These are phyloP conservation scores for Syngnathoides biaculeatus DNA, from an alignment of 2,113 vertebrate genomes.

Conservation along the genomic window DNA sequence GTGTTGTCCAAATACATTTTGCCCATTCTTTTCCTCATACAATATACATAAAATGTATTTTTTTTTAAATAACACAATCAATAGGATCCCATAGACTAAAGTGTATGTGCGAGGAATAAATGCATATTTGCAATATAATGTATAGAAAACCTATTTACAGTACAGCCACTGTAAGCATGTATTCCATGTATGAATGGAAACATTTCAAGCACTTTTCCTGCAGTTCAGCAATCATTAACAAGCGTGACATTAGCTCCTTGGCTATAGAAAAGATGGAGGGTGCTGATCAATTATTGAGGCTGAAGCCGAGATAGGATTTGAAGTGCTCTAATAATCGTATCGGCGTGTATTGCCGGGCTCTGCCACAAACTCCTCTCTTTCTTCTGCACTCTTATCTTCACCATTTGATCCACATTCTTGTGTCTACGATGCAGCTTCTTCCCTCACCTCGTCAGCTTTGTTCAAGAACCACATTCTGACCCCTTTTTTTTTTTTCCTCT, in stretches of 20 bases:
- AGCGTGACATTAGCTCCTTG: conserved; percentile 27
- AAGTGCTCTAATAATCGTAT: conserved; percentile 37
- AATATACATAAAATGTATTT: too few relatives aligned
- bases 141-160: too few relatives aligned
- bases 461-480: background rate
- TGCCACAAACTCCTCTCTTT: conserved; percentile 3
- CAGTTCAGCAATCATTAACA: conserved; percentile 38
- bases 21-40: too few relatives aligned
- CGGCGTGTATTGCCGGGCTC: background rate
- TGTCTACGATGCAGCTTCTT: background rate
- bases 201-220: background rate
- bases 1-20: too few relatives aligned
- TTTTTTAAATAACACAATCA: too few relatives aligned
- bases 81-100: too few relatives aligned
- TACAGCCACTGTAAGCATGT: too few relatives aligned
- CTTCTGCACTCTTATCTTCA: background rate
- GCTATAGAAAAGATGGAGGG: conserved; percentile 33
- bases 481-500: conserved; percentile 11
- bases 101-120: too few relatives aligned
- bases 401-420: background rate
- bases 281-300: conserved; percentile 45
- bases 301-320: conserved; percentile 31
- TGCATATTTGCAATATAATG: too few relatives aligned
- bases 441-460: background rate
- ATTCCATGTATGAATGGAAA: background rate